Base-by-base conservation (phyloP, 2,113 vertebrate species). In the Podiceps cristatus region DNA sequence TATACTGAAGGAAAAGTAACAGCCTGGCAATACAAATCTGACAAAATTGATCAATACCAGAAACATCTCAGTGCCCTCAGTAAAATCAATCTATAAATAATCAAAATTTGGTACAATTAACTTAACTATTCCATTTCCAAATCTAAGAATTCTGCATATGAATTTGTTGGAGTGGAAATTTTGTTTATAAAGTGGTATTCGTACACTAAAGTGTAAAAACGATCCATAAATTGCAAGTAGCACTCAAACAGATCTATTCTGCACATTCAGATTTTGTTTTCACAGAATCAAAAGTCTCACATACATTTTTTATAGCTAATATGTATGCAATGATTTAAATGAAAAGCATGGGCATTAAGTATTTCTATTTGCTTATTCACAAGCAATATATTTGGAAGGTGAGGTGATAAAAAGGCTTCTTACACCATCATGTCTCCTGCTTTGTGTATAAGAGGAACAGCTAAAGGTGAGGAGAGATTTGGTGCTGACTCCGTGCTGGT, bases 1-100 rank as follows among this genome's bases (percentile, higher is more conserved):
- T 79, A 60, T 40, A 79, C 27, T 86, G 58, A 81, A 91, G 77
- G 60, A 89, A 88, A 94, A 96, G 37, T 40, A 94, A 74, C 25
- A 84, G 53, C 28, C 66, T 94, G 42, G 53, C 81, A 85, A 69
- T 27, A 90, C 5, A 79, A 88, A 92, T 82, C 77, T 88, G 52
- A 53, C 35, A 93, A 81, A 86, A 82, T 18, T 67, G 33, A 68
- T 90, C 33, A 78, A 88, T 64, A 67, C 10, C 31, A 85, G 80
- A 93, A 87, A 91, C 40, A 50, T n/a, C 29, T 53, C 62, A 44
- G 78, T 85, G 62, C 16, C 76, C 49, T 69, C 55, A 64, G 45
- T 56, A 78, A 87, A 93, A 95, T 49, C 35, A 60, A 85, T 82
- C 77, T 58, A 60, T 11, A 76, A 93, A n/a, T 13, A 83, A 58